Evolutionary conservation across 2,113 vertebrate genomes (phyloP).

Genomic region (Abramis brama): DNA sequence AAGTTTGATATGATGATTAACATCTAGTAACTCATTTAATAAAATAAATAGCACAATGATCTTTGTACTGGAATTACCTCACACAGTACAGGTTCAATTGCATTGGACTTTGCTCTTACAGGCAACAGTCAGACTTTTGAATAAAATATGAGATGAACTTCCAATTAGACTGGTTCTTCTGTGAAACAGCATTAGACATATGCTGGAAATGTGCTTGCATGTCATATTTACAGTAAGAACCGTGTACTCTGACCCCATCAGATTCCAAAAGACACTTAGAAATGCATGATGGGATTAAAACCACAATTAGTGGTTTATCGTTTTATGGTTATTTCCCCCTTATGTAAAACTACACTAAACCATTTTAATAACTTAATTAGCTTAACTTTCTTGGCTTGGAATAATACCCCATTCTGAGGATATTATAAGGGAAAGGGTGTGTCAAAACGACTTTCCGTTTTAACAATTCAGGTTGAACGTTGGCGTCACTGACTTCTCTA

Average conservation of each 20-base stretch:
- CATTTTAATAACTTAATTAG: not conserved
- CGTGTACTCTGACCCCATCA: not conserved
- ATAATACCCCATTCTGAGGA: not conserved
- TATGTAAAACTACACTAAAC: not conserved
- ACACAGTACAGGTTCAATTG: not conserved
- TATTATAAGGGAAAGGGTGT: slow-evolving; percentile 16
- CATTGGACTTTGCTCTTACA: slow-evolving; percentile 12
- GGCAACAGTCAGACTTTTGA: not conserved
- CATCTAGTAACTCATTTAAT: not conserved
- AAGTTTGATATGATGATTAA: not conserved
- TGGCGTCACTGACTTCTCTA: slow-evolving; percentile 3
- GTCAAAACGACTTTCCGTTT: not conserved
- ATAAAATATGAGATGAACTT: not conserved
- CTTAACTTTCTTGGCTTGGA: not conserved
- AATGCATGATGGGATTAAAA: not conserved
- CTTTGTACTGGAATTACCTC: slow-evolving; percentile 9
- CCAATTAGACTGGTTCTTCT: slow-evolving; percentile 5
- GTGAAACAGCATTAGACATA: not conserved
- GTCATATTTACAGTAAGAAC: not conserved
- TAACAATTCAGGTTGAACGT: slow-evolving; percentile 19
- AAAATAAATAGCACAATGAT: not conserved
- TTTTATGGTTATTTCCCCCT: not conserved
- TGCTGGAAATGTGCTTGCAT: not conserved
- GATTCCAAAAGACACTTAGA: not conserved
- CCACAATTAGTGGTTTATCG: not conserved